Evolutionary conservation across 2,113 vertebrate genomes (phyloP).

Genomic region (Thermophis baileyi): DNA sequence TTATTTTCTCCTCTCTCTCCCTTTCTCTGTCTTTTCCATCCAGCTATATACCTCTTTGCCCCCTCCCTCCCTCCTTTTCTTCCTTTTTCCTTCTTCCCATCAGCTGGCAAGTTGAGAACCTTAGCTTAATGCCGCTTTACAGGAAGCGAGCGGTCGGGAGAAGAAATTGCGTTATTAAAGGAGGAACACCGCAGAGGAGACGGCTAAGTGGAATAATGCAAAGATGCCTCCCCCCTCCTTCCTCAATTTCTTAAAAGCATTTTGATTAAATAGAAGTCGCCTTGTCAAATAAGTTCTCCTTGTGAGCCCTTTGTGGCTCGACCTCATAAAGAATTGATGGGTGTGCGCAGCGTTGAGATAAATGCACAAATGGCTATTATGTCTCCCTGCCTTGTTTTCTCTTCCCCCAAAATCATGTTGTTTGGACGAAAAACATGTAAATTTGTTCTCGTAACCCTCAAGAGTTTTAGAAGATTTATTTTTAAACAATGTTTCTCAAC

Average conservation of each 20-base stretch:
- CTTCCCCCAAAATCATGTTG: background rate
- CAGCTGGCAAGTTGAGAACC: background rate
- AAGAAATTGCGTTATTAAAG: background rate
- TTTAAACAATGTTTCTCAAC: background rate
- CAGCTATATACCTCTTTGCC: too few species aligned
- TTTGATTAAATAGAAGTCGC: slow-evolving; percentile 28
- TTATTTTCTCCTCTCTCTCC: too few species aligned
- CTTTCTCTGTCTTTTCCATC: background rate
- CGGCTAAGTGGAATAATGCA: background rate
- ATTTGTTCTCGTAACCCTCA: background rate
- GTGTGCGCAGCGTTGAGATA: slow-evolving; percentile 1
- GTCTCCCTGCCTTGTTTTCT: background rate
- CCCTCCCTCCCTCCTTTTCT: too few species aligned
- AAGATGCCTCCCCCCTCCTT: background rate
- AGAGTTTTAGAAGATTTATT: background rate
- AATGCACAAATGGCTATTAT: slow-evolving; percentile 2
- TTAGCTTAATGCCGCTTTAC: background rate
- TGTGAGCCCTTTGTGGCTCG: slow-evolving; percentile 21
- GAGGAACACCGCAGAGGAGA: background rate
- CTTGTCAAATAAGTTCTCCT: slow-evolving; percentile 30
- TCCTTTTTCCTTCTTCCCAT: background rate
- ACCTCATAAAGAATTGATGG: slow-evolving; percentile 31
- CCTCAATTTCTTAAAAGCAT: slow-evolving; percentile 10
- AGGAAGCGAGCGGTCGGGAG: background rate
- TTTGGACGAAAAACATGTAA: background rate